Percentiles rank a stretch among this genome's conserved stretches.
These are phyloP conservation scores for Prionchulus punctatus DNA, from an alignment of 2,888 invertebrate genomes.

Conservation along the genomic window DNA sequence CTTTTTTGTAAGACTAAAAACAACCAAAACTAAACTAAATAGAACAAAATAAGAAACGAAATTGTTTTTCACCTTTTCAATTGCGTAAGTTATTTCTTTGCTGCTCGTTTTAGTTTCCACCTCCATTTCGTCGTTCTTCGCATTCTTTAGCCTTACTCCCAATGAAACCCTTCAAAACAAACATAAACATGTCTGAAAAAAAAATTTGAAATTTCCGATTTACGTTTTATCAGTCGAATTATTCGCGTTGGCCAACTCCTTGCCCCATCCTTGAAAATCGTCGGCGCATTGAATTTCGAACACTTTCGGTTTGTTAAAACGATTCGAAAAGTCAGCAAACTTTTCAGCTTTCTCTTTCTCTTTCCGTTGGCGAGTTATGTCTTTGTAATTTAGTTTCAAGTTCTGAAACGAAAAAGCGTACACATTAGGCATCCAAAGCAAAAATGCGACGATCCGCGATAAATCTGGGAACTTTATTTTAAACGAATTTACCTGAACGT, in stretches of 20 bases:
- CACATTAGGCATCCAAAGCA: not conserved
- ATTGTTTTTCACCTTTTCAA: no score
- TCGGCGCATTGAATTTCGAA: not conserved
- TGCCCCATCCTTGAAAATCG: constrained; percentile 1
- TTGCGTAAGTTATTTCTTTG: not conserved
- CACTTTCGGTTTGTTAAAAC: not conserved
- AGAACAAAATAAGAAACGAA: not conserved
- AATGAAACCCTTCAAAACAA: not conserved
- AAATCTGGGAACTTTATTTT: not conserved
- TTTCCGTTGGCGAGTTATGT: not conserved
- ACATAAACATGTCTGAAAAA: not conserved
- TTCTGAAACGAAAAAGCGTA: no score
- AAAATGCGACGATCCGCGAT: not conserved
- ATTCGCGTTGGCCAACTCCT: not conserved
- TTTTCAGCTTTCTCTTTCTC: not conserved
- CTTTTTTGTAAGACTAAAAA: not conserved
- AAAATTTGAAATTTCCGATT: not conserved
- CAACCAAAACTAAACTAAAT: not conserved
- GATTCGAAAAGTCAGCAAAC: no score
- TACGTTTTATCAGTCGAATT: not conserved
- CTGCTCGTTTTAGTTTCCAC: not conserved
- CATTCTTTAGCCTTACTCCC: not conserved
- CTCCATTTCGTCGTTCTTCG: not conserved
- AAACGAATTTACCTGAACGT: not conserved
- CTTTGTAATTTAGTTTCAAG: not conserved